phyloP scores from a whole-genome alignment of 2,113 vertebrate species.

The Silurus meridionalis region DNA sequence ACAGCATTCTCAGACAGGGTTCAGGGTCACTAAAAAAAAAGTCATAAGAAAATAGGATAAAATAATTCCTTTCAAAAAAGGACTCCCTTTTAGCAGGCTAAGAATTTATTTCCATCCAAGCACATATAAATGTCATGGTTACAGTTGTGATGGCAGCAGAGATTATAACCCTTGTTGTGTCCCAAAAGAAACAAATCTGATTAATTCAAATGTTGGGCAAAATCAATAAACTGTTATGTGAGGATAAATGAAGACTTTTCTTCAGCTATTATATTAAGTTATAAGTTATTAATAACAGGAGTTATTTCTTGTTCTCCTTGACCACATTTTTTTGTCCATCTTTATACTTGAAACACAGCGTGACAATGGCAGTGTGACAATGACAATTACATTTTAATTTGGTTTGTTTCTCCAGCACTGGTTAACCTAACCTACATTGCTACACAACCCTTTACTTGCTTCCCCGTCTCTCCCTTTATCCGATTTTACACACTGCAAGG shows the following conservation, averaged over 20 bases:
- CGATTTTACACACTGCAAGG: not conserved
- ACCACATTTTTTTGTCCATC: not conserved
- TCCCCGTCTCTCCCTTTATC: not conserved
- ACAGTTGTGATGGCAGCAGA: not conserved
- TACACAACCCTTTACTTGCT: not conserved
- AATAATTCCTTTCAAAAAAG: too few species aligned
- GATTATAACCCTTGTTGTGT: not conserved
- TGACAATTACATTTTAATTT: too few species aligned
- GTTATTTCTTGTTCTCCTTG: not conserved
- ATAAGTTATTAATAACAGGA: too few species aligned
- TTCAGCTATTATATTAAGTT: not conserved
- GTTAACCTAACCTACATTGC: not conserved
- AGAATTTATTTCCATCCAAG: too few species aligned
- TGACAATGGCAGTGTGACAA: not conserved
- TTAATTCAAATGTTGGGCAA: not conserved
- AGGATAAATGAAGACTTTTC: not conserved
- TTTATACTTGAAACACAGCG: not conserved
- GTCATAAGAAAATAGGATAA: too few species aligned
- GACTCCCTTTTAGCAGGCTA: too few species aligned
- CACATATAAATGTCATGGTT: not conserved
- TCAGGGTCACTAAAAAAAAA: too few species aligned
- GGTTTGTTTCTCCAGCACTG: too few species aligned
- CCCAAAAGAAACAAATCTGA: not conserved
- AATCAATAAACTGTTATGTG: not conserved
- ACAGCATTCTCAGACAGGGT: too few species aligned